phyloP scores from a whole-genome alignment of 2,113 vertebrate genomes.

The Sturnira hondurensis region DNA sequence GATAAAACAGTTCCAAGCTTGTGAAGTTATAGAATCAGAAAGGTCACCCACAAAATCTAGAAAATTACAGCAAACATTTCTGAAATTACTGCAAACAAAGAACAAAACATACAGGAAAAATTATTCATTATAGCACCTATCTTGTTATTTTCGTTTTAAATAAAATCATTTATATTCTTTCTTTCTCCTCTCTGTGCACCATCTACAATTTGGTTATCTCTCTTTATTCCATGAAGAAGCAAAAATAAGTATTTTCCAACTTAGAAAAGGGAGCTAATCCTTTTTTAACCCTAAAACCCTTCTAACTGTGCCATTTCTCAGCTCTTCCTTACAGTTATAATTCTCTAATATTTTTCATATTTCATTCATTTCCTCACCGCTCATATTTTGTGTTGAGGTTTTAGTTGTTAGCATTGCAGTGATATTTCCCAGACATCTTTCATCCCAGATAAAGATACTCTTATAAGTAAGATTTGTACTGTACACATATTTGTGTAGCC shows the following conservation, averaged over 20 bases:
- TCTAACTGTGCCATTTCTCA: background rate
- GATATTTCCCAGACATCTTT: background rate
- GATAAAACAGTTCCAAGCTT: background rate
- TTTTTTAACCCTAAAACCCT: background rate
- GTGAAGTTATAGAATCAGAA: background rate
- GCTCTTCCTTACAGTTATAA: background rate
- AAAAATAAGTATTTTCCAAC: background rate
- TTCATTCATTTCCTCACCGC: background rate
- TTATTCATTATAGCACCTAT: background rate
- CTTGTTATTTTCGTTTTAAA: background rate
- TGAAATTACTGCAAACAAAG: background rate
- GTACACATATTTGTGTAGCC: background rate
- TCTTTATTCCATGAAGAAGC: background rate
- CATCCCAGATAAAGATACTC: background rate
- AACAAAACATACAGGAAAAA: background rate
- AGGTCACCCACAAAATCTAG: background rate
- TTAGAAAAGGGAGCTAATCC: background rate
- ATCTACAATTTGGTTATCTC: background rate
- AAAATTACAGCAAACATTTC: background rate
- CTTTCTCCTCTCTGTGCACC: background rate
- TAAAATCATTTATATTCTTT: background rate
- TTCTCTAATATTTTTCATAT: conserved; percentile 1
- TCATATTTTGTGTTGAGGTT: background rate
- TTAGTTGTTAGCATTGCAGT: background rate
- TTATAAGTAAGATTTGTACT: background rate